Evolutionary conservation across 2,797 vertebrate species (phyloP).

Genomic region (Myotis planiceps): DNA sequence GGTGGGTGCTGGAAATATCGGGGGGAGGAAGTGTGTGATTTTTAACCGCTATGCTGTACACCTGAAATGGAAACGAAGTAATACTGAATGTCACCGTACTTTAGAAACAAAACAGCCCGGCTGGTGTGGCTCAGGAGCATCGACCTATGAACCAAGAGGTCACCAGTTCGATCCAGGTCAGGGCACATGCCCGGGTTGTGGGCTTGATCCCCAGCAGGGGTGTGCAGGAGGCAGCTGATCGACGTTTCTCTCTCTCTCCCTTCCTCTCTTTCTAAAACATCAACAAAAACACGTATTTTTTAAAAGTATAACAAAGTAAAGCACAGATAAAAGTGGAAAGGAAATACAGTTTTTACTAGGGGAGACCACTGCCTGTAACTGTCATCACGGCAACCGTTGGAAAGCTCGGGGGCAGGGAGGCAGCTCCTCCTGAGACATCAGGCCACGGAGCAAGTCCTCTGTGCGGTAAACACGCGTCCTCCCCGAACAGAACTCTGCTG

Average conservation of each 20-base stretch:
- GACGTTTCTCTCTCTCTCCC: background rate
- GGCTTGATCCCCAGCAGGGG: background rate
- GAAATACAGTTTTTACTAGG: background rate
- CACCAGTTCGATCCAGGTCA: background rate
- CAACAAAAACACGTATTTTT: background rate
- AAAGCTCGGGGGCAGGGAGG: background rate
- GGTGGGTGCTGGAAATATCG: no score
- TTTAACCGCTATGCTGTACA: no score
- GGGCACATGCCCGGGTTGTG: background rate
- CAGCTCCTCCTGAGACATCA: background rate
- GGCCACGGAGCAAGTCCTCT: background rate
- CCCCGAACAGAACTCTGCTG: background rate
- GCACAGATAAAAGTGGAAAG: background rate
- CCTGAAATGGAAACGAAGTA: background rate
- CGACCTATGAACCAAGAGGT: background rate
- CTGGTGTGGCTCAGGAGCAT: background rate
- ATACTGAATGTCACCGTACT: background rate
- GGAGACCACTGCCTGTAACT: conserved; percentile 1
- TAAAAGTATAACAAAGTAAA: background rate
- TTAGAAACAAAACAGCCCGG: background rate
- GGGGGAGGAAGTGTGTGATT: background rate
- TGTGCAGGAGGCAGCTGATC: background rate
- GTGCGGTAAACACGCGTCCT: background rate
- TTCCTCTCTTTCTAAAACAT: background rate
- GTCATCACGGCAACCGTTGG: conserved; percentile 67